Conservation (phyloP, 2,888 invertebrate genomes). For the Ischnura elegans region DNA sequence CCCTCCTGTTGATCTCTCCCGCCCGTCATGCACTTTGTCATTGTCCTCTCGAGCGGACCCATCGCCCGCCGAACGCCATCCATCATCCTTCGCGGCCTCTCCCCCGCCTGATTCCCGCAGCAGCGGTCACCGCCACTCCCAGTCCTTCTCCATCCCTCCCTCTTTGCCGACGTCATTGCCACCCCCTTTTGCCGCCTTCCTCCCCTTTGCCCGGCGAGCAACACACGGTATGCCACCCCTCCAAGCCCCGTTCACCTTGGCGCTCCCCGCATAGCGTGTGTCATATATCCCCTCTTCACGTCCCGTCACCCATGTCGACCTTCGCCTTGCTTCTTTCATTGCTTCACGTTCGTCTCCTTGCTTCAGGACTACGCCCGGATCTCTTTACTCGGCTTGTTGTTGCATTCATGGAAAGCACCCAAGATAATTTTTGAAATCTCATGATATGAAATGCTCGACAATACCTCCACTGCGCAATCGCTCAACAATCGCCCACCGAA, state of each 20-base stretch:
- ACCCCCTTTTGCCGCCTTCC: background rate
- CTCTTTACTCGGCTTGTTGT: too few species aligned
- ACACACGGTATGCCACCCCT: background rate
- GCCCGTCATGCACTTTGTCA: conserved; percentile 56
- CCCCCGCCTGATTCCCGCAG: background rate
- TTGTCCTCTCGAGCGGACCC: conserved; percentile 62
- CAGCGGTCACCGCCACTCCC: background rate
- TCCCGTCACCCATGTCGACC: background rate
- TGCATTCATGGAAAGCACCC: too few species aligned
- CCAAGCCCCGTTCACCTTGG: background rate
- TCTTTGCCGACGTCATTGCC: background rate
- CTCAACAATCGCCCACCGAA: too few species aligned
- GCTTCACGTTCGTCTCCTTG: background rate
- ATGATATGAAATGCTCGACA: too few species aligned
- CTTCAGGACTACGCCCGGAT: too few species aligned
- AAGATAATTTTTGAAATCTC: too few species aligned
- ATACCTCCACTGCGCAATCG: too few species aligned
- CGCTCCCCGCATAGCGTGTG: background rate
- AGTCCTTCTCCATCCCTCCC: background rate
- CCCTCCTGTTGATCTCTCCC: conserved; percentile 55
- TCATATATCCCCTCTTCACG: background rate
- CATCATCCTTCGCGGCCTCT: background rate
- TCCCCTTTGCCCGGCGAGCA: background rate
- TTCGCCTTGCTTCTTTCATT: background rate
- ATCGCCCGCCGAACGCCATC: conserved; percentile 60